Base-by-base conservation (phyloP, 2,888 invertebrate genomes). In the Digitonthophagus gazella region DNA sequence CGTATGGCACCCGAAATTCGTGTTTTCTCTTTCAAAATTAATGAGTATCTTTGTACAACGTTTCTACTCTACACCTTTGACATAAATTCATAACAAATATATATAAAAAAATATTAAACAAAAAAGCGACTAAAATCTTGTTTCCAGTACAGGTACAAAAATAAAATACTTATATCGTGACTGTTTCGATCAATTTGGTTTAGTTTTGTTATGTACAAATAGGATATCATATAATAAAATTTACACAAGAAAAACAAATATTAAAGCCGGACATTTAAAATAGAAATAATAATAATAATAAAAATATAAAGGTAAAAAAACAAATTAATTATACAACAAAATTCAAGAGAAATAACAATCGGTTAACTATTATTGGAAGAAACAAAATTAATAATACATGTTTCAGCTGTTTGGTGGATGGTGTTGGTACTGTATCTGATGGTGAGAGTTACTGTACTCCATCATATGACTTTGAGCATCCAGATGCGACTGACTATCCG, bases 371-470 rank as follows among this genome's bases (percentile, higher is more conserved):
- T 69, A 71, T 71, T 56, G 65, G 65, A 69, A 65, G 64, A 69
- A 65, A 65, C 69, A 69, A 66, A 69, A 72, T 72, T 74, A 74
- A 68, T 67, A 72, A 71, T 69, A 73, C 72, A 69, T 66, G 71
- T 75, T 74, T 75, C 74, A 75, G 74, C 74, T 75, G 67, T 73
- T 73, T 69, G 71, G 20, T 72, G 76, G 71, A 57, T 81, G 81
- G 73, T 81, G 81, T 67, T 80, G 81, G 73, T 82, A 82, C 73
- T 81, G 82, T 69, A 80, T 79, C 74, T 81, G 80, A 74, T 81
- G 80, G 74, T 78, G 79, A 71, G 80, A 80, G 58, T 78, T 75
- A 15, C 78, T 75, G 72, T 81, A 83, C 67, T 83, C 82, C 79
- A 83, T 80, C 68, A 79, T 78, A 71, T 79, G 78, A 5, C 75